These are phyloP conservation scores for Tipula vernalis DNA, from an alignment of 2,888 invertebrate species.

Conservation along the genomic window DNA sequence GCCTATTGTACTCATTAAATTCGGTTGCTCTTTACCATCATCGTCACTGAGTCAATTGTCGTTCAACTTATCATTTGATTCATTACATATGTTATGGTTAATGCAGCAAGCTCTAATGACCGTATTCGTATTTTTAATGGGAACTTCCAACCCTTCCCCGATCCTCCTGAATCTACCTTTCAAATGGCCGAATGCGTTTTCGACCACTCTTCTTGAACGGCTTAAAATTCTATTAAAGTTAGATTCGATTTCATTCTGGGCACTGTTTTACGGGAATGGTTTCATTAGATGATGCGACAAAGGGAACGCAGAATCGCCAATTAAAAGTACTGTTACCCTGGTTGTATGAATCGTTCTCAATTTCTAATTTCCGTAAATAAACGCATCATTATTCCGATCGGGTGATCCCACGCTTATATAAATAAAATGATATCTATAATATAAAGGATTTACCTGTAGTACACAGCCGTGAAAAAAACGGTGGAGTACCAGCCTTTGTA, in stretches of 20 bases:
- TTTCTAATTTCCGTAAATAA: not conserved
- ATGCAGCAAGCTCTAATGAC: too few relatives aligned
- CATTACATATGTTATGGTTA: not conserved
- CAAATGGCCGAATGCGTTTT: too few relatives aligned
- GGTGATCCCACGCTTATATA: conserved; percentile 14
- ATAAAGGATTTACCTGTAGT: conserved; percentile 12
- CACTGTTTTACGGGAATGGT: not conserved
- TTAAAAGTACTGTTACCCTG: conserved; percentile 14
- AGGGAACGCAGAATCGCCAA: conserved; percentile 10
- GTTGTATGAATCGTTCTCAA: not conserved
- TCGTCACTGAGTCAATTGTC: not conserved
- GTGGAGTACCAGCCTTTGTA: too few relatives aligned
- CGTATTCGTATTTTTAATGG: too few relatives aligned
- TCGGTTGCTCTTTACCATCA: not conserved
- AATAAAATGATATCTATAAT: conserved; percentile 11
- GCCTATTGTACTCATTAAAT: not conserved
- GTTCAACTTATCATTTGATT: not conserved
- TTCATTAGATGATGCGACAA: too few relatives aligned
- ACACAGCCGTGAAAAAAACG: too few relatives aligned
- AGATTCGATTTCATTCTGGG: not conserved
- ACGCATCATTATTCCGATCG: conserved; percentile 5
- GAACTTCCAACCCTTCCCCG: too few relatives aligned
- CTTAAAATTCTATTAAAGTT: not conserved
- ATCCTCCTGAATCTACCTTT: too few relatives aligned
- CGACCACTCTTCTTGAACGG: too few relatives aligned